phyloP scores from a whole-genome alignment of 2,797 vertebrate species.

The Tapirus indicus region DNA sequence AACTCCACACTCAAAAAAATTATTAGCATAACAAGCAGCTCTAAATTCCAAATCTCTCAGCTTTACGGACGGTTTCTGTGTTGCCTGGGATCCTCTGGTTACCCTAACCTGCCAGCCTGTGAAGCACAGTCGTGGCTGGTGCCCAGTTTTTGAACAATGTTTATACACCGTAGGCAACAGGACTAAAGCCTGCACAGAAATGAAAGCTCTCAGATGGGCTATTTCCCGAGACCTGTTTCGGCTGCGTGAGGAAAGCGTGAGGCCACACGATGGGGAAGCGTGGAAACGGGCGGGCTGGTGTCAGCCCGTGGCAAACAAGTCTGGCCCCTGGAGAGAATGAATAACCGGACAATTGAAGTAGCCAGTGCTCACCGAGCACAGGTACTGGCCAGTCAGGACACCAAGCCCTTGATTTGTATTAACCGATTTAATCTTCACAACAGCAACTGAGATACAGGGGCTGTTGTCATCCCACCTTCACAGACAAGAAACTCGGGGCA shows the following conservation, averaged over 20 bases:
- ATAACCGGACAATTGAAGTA: neutral
- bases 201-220: too few relatives aligned
- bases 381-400: accelerated
- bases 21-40: too few relatives aligned
- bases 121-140: neutral
- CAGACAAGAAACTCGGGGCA: neutral
- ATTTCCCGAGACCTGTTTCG: neutral
- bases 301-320: too few relatives aligned
- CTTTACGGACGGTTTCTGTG: neutral
- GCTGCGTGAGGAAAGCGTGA: neutral
- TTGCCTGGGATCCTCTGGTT: neutral
- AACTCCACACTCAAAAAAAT: neutral
- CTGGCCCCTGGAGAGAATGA: neutral
- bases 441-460: neutral
- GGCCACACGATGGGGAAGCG: neutral
- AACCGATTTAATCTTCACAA: neutral
- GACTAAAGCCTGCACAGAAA: neutral
- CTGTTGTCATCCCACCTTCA: neutral
- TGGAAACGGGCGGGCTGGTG: neutral
- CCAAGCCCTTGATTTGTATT: neutral
- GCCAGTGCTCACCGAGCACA: neutral
- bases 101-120: neutral
- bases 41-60: neutral
- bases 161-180: neutral
- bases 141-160: neutral